Conservation (phyloP, 92 coral and sea anemone species). For the Porites rus region DNA sequence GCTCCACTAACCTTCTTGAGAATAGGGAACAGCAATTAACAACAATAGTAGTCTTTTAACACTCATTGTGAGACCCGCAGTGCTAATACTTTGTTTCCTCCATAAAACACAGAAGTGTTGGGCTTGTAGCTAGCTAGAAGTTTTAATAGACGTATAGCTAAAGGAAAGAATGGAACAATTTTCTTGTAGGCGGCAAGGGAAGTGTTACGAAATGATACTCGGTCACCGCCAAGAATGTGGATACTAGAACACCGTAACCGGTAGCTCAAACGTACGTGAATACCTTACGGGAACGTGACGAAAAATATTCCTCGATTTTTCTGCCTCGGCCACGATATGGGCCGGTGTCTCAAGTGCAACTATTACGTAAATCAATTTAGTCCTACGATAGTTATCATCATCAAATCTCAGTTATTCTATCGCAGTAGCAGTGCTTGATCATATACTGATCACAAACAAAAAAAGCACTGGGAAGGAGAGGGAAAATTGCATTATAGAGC, state of each 20-base stretch:
- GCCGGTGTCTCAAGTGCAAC: not conserved
- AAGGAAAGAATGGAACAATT: not conserved
- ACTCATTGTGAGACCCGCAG: not conserved
- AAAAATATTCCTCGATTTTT: constrained; percentile 1
- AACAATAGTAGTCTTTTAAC: not conserved
- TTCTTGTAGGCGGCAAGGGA: not conserved
- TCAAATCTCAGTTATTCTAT: too few species aligned
- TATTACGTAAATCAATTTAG: not conserved
- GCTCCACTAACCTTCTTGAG: not conserved
- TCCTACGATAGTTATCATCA: not conserved
- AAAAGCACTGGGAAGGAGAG: too few species aligned
- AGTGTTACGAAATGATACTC: not conserved
- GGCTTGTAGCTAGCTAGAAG: not conserved
- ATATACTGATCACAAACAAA: too few species aligned
- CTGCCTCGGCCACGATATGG: not conserved
- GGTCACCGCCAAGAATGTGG: not conserved
- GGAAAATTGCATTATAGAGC: too few species aligned
- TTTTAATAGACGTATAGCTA: too few species aligned
- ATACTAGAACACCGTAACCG: not conserved
- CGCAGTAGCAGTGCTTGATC: too few species aligned
- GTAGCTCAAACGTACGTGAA: too few species aligned
- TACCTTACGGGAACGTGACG: not conserved
- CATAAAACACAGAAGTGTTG: not conserved
- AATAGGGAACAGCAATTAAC: not conserved
- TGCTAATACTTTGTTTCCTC: not conserved